These are phyloP conservation scores for Abrostola tripartita DNA, from an alignment of 2,888 invertebrate genomes.

Conservation along the genomic window DNA sequence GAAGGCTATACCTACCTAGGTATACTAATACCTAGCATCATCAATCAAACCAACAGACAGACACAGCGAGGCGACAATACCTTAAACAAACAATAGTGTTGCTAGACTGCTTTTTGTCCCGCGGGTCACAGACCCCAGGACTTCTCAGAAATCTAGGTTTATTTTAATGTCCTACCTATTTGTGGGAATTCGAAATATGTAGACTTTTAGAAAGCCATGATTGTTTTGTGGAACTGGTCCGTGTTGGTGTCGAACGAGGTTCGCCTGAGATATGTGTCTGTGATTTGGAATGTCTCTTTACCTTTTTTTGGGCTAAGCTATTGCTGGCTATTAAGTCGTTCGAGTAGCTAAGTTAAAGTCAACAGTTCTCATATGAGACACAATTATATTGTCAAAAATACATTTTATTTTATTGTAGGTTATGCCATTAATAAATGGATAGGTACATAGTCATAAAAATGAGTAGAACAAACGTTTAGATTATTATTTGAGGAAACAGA, in stretches of 20 bases:
- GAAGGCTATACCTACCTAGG: neutral
- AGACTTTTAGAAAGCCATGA: constrained; percentile 38
- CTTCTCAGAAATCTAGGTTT: constrained; percentile 55
- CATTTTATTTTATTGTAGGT: too few relatives aligned
- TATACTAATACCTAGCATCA: constrained; percentile 1
- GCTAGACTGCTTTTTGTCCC: constrained; percentile 48
- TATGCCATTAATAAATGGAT: too few relatives aligned
- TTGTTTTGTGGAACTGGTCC: constrained; percentile 17
- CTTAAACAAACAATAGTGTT: constrained; percentile 20
- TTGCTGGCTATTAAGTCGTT: too few relatives aligned
- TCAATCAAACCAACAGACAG: constrained; percentile 20
- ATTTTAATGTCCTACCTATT: constrained; percentile 38
- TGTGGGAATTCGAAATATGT: constrained; percentile 38
- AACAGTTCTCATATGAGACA: too few relatives aligned
- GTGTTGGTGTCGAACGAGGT: constrained; percentile 8
- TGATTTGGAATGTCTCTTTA: neutral
- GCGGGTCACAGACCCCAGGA: constrained; percentile 46
- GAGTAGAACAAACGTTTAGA: too few relatives aligned
- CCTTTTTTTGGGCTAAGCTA: too few relatives aligned
- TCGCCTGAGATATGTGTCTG: constrained; percentile 28
- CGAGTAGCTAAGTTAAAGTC: too few relatives aligned
- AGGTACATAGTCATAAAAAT: too few relatives aligned
- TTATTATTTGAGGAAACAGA: too few relatives aligned
- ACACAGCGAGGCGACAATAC: constrained; percentile 27
- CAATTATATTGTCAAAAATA: too few relatives aligned